These are phyloP conservation scores for Margarornis squamiger DNA, from an alignment of 2,797 vertebrate species.

Conservation along the genomic window DNA sequence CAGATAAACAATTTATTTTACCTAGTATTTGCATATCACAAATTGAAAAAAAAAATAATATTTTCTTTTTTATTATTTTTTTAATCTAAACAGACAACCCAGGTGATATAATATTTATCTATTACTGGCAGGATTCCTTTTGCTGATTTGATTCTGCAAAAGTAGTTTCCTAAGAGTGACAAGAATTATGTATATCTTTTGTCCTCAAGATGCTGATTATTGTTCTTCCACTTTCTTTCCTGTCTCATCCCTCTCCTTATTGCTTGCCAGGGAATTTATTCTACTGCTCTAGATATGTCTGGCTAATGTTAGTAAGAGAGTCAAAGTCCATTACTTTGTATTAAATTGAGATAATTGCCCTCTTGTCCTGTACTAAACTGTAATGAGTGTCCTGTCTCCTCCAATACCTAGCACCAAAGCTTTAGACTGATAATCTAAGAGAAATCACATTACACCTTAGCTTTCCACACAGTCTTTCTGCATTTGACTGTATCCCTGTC, in stretches of 20 bases:
- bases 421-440: neutral
- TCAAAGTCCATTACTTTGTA: constrained; percentile 6
- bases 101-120: neutral
- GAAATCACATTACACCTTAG: neutral
- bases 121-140: neutral
- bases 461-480: neutral
- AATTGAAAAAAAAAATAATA: neutral
- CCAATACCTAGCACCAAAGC: neutral
- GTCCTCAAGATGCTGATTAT: neutral
- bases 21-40: neutral
- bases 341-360: constrained; percentile 18
- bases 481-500: neutral
- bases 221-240: neutral
- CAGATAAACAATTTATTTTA: neutral
- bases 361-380: neutral
- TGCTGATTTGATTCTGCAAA: neutral
- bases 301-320: neutral
- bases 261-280: neutral
- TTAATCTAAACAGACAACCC: neutral
- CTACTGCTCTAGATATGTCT: neutral
- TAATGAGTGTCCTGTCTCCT: constrained; percentile 21
- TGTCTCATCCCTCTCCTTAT: neutral
- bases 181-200: neutral
- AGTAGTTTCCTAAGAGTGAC: neutral
- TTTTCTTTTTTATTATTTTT: neutral